Base-by-base conservation (phyloP, 1,140 invertebrate species). In the Andricus grossulariae region DNA sequence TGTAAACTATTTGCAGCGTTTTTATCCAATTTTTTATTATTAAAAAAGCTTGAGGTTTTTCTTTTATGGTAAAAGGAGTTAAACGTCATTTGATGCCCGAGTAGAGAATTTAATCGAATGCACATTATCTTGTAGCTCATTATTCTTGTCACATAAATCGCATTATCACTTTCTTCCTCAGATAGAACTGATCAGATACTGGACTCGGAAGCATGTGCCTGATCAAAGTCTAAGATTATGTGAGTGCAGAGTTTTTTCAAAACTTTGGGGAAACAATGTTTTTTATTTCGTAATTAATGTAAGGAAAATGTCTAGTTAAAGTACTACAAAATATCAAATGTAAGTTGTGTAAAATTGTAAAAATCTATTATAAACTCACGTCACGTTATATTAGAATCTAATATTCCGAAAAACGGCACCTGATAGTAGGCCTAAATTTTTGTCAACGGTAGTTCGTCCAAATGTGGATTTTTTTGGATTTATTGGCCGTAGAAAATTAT, bases 371-470 rank as follows among this genome's bases (percentile, higher is more conserved):
- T 66, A 66, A 66, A 66, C 45, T 66, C 25, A 66, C n/a, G 25
- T 66, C 60, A 66, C 32, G 60, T 45, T 39, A 66, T 66, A n/a
- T 39, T n/a, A 66, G 39, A 25, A 66, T 66, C 60, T 66, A 25
- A 32, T 39, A 66, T 25, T 39, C 15, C 32, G 60, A 66, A 66
- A 66, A 66, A 32, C 32, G 60, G 60, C n/a, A 66, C n/a, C 60
- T 66, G 60, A 66, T 66, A 45, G 60, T 39, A 66, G 60, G 60
- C 60, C 60, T 66, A 66, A 66, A 66, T 66, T 66, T 25, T 66
- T 66, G n/a, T 32, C 60, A 25, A 15, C 25, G n/a, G 25, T 32
- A 57, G 5, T 45, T 66, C 60, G 13, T 66, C 60, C n/a, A 66
- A 3, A 25, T 32, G n/a, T 54, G n/a, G 25, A 39, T 66, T 7